Evolutionary conservation across 2,797 vertebrate species (phyloP).

Genomic region (Okamejei kenojei): DNA sequence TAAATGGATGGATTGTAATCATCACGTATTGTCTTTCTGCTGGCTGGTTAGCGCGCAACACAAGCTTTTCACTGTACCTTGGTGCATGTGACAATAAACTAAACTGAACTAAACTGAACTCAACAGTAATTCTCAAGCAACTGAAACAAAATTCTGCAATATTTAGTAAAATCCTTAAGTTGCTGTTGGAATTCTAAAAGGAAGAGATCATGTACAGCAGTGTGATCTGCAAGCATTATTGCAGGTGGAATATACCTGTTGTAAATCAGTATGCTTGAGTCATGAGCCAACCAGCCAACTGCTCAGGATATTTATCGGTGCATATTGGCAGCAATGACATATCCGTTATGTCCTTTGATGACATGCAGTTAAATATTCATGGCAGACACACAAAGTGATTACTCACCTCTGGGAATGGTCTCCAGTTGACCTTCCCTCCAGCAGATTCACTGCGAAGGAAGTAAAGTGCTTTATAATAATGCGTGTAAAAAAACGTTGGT

Average conservation of each 20-base stretch:
- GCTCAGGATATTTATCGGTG: neutral
- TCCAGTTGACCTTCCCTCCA: constrained; percentile 19
- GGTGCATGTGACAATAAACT: too few species aligned
- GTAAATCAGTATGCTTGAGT: neutral
- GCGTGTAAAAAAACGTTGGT: constrained; percentile 6
- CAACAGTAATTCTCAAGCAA: neutral
- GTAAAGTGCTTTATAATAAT: constrained; percentile 24
- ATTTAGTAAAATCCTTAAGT: neutral
- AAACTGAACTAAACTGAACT: neutral
- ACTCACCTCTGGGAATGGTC: neutral
- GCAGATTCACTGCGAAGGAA: constrained; percentile 18
- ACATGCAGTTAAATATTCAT: constrained; percentile 26
- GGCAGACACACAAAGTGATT: neutral
- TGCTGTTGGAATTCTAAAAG: neutral
- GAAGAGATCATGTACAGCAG: neutral
- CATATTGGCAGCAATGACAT: constrained; percentile 8
- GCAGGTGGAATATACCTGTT: neutral
- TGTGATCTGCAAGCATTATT: neutral
- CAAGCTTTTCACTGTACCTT: too few species aligned
- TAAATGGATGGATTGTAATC: too few species aligned
- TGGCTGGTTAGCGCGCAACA: too few species aligned
- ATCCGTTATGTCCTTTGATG: constrained; percentile 6
- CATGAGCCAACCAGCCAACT: neutral
- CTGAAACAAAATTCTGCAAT: neutral
- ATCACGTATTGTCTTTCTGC: too few species aligned